These are phyloP conservation scores for Agrochola lota DNA, from an alignment of 2,888 invertebrate species.

Conservation along the genomic window DNA sequence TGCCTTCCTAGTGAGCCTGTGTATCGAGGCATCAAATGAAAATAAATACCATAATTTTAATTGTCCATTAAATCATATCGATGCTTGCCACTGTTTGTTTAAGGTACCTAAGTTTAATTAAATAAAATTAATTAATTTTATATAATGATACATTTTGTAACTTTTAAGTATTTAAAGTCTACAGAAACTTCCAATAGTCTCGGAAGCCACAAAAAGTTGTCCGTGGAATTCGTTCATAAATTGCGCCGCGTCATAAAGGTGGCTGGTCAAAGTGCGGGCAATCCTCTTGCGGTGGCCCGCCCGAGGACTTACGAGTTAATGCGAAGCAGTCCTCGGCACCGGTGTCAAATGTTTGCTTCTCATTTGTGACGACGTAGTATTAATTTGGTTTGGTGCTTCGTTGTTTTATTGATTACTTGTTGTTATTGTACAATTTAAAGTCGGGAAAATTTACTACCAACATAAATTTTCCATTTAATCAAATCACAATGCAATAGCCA, in stretches of 20 bases:
- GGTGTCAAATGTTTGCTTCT: slow-evolving; percentile 32
- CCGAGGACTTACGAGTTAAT: slow-evolving; percentile 46
- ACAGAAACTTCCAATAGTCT: not conserved
- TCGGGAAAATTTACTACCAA: too few species aligned
- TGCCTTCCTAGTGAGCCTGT: not conserved
- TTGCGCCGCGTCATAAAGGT: slow-evolving; percentile 43
- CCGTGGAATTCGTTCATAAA: slow-evolving; percentile 22
- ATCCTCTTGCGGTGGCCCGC: slow-evolving; percentile 54
- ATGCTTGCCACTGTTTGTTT: not conserved
- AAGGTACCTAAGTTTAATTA: too few species aligned
- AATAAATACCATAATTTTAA: too few species aligned
- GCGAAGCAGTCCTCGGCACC: not conserved
- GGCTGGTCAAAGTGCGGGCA: slow-evolving; percentile 47
- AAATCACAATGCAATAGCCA: too few species aligned
- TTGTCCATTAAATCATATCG: not conserved
- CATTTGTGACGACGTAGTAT: slow-evolving; percentile 13
- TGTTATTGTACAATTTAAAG: too few species aligned
- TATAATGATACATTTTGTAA: not conserved
- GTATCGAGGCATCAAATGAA: not conserved
- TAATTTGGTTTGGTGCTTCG: not conserved
- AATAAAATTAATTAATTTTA: too few species aligned
- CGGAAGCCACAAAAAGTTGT: slow-evolving; percentile 10
- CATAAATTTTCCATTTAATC: too few species aligned
- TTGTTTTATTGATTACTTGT: too few species aligned
- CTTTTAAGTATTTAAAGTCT: not conserved